Base-by-base conservation (phyloP, 92 coral and sea anemone genomes). In the Actinostola sp. region DNA sequence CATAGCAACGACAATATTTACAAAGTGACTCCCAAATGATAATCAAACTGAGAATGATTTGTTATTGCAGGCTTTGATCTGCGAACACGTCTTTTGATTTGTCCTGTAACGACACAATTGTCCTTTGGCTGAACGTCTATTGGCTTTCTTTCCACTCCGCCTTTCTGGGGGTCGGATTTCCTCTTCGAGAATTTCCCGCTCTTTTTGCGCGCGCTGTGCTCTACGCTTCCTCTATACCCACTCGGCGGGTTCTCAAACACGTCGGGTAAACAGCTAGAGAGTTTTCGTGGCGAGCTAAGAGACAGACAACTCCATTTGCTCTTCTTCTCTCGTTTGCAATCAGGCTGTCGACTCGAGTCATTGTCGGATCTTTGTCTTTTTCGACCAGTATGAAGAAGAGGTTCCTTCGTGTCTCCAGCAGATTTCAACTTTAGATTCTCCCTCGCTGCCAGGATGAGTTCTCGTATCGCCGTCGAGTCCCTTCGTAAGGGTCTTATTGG, bases 401-500 rank as follows among this genome's bases (percentile, higher is more conserved):
- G 45, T 45, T 68, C 61, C 9, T 21, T 68, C 13, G 54, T 32
- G 26, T 44, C 34, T 30, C n/a, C 55, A 7, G 51, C 16, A 10
- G 20, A 6, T 12, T 34, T 45, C 14, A 15, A 63, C 14, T 48
- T 33, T 10, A 63, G 53, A 30, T 42, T 71, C 38, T 88, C 80
- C 63, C 62, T 79, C 2, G 93, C 90, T 32, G 82, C 61, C 13
- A 31, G 16, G 42, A 91, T 91, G 3, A 91, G 66, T 41, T 88
- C 90, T 14, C 86, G 80, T 64, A 91, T 72, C 34, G 78, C 61
- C 24, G 59, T 72, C 39, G 76, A 84, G 29, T 84, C 92, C 25
- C 97, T 93, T 68, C 76, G 82, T 33, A 88, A 68, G 12, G 97
- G 97, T 43, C 97, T 81, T 1, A 91, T 63, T 11, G 97, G 97